Base-by-base conservation (phyloP, 2,113 vertebrate species). In the Chloebia gouldiae region DNA sequence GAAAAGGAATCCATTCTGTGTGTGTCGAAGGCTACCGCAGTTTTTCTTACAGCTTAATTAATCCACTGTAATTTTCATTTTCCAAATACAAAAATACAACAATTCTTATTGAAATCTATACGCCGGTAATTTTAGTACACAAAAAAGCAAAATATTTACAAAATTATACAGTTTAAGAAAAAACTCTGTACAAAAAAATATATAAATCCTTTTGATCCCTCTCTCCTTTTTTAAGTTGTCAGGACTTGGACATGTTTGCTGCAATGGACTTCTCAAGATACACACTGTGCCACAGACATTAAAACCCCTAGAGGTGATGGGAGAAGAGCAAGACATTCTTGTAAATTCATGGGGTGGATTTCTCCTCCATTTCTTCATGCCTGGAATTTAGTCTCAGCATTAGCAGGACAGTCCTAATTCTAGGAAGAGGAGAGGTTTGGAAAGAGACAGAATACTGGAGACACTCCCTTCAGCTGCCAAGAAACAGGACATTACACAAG, bases 71-170 rank as follows among this genome's bases (percentile, higher is more conserved):
- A 92, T 98, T 97, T 93, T 97, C 90, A 93, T 97, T 96, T 96
- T 97, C 96, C 97, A 97, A 97, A 98, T 98, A 98, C 97, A 98
- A 98, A 98, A 98, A 98, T 98, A 98, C 98, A 98, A 98, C 98
- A 97, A 96, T 96, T 98, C 97, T 98, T 96, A 98, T 98, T 97
- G 98, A 98, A 98, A 98, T 98, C 97, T 98, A 98, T 98, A 98
- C 81, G 98, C 97, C 96, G 91, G 97, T 98, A 97, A 96, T 98
- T 98, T 98, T 98, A 97, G 98, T 98, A 98, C 98, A 98, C 98
- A 98, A 97, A 96, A 95, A 97, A 98, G 97, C 97, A 96, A 97
- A 97, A 85, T 98, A 98, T 98, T 98, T 98, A 98, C 98, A 98
- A 97, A 98, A 98, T 98, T 97, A 98, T 98, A 98, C 98, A 98